These are phyloP conservation scores for Vidua macroura DNA, from an alignment of 2,113 vertebrate species.

Conservation along the genomic window DNA sequence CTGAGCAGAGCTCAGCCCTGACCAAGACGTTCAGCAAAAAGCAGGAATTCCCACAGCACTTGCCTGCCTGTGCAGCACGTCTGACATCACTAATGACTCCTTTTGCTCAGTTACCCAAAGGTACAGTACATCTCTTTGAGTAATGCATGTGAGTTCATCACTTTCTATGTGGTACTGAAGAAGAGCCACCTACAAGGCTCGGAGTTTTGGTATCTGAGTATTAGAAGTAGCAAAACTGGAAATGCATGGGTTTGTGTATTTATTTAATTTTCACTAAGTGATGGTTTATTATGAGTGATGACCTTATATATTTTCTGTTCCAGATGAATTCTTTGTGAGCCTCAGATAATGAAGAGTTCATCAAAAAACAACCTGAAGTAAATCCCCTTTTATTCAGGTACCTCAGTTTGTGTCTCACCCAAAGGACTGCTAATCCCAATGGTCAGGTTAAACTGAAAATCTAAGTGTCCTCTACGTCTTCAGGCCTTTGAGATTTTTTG, in stretches of 20 bases:
- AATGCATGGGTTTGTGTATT: neutral
- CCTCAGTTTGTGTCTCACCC: neutral
- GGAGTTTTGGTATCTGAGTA: neutral
- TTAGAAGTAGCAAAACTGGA: neutral
- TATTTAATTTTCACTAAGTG: neutral
- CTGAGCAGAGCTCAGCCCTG: neutral
- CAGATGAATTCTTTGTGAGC: neutral
- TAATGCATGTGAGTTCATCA: neutral
- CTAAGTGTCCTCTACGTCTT: neutral
- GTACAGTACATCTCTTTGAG: constrained; percentile 17
- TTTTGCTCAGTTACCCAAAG: constrained; percentile 2
- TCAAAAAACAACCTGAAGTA: neutral
- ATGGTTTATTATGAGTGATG: neutral
- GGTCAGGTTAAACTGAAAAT: neutral
- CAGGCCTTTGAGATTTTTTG: neutral
- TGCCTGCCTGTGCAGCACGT: neutral
- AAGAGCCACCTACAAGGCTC: neutral
- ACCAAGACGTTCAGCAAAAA: neutral
- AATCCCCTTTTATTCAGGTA: neutral
- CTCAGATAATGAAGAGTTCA: neutral
- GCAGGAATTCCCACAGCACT: neutral
- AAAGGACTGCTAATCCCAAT: neutral
- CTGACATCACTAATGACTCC: neutral
- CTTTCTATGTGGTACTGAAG: neutral
- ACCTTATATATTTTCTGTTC: neutral